These are phyloP conservation scores for Ptyas mucosa DNA, from an alignment of 2,113 vertebrate genomes.

Conservation along the genomic window DNA sequence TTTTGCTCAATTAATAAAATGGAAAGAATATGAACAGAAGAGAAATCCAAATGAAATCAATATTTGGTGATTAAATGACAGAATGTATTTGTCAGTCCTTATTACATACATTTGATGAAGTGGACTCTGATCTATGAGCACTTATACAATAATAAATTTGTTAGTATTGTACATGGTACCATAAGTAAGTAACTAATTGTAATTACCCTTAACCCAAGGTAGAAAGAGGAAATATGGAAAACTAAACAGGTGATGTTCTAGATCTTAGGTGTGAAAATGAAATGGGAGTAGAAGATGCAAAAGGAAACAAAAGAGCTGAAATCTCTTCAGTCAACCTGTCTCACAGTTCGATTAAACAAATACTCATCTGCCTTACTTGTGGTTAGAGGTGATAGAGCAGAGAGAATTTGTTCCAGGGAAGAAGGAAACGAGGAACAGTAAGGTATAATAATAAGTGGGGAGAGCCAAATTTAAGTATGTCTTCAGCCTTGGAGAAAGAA, in stretches of 20 bases:
- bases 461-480: background rate
- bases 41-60: background rate
- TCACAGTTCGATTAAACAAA: background rate
- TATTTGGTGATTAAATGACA: background rate
- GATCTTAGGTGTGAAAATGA: background rate
- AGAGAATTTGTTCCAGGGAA: background rate
- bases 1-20: background rate
- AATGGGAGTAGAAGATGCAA: background rate
- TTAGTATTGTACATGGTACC: background rate
- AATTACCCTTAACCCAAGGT: background rate
- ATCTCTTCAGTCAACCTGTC: background rate
- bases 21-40: background rate
- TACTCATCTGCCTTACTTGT: background rate
- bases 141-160: background rate
- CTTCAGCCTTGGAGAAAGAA: background rate
- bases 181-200: background rate
- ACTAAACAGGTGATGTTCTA: background rate
- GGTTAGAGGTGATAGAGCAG: background rate
- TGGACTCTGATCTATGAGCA: background rate
- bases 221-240: background rate
- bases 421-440: background rate
- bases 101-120: background rate
- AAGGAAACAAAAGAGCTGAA: background rate
- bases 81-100: background rate
- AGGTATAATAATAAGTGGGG: background rate